Conservation (phyloP, 2,888 invertebrate genomes). For the Ptilodon capucinus region DNA sequence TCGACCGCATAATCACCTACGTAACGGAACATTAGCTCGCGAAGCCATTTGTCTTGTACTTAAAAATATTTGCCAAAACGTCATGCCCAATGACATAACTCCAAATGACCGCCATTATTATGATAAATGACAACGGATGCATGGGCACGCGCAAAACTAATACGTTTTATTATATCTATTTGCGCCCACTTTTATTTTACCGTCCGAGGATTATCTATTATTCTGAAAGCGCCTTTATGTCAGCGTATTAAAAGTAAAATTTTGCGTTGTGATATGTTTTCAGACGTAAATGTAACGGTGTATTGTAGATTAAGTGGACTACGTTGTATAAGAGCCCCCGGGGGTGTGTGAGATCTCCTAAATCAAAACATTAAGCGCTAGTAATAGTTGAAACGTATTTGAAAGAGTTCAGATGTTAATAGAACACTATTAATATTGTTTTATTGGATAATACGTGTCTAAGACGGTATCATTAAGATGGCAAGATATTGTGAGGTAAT, state of each 20-base stretch:
- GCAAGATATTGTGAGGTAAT: background rate
- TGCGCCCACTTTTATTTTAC: constrained; percentile 15
- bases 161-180: constrained; percentile 22
- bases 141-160: constrained; percentile 29
- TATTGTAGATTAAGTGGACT: constrained; percentile 2
- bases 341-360: constrained; percentile 26
- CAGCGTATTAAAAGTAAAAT: background rate
- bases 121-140: constrained; percentile 31
- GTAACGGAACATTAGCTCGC: constrained; percentile 25
- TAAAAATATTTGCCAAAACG: constrained; percentile 35
- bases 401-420: constrained; percentile 8
- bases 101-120: constrained; percentile 29
- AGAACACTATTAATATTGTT: constrained; percentile 1
- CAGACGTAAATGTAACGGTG: constrained; percentile 8
- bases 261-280: background rate
- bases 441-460: constrained; percentile 4
- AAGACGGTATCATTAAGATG: constrained; percentile 1
- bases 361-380: constrained; percentile 25
- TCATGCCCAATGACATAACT: constrained; percentile 33
- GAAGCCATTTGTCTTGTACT: constrained; percentile 29
- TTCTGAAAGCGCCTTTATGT: background rate
- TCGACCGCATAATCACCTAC: constrained; percentile 14
- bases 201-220: background rate
- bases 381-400: constrained; percentile 13
- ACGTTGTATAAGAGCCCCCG: constrained; percentile 21